These are phyloP conservation scores for Pachyseris speciosa DNA, from an alignment of 64 coral and sea anemone species.

Conservation along the genomic window DNA sequence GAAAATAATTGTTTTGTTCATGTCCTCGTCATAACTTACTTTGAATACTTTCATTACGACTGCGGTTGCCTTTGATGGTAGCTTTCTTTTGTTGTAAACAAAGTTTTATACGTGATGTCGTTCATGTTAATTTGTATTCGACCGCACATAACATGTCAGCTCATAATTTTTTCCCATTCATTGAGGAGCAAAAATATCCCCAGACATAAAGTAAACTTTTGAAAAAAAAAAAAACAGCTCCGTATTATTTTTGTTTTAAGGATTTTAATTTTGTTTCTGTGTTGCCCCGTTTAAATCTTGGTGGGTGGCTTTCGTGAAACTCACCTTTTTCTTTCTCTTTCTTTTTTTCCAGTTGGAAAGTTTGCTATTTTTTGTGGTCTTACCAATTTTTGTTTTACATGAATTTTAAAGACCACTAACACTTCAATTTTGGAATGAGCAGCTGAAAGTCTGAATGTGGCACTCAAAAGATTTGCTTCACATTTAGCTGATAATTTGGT, in stretches of 20 bases:
- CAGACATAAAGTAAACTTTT: not conserved
- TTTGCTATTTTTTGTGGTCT: not conserved
- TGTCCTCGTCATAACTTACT: not conserved
- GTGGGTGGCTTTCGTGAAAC: not conserved
- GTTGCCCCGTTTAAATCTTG: not conserved
- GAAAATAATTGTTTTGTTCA: not conserved
- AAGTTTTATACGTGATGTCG: slow-evolving; percentile 23
- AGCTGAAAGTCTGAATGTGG: slow-evolving; percentile 23
- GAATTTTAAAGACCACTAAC: not conserved
- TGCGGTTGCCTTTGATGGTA: slow-evolving; percentile 15
- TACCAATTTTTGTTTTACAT: not conserved
- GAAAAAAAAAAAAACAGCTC: not conserved
- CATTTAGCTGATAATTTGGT: not conserved
- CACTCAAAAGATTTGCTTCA: not conserved
- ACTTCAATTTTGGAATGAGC: not conserved
- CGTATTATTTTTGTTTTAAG: not conserved
- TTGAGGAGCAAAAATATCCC: not conserved
- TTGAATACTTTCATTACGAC: not conserved
- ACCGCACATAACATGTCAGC: not conserved
- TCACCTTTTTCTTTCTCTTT: too few species aligned
- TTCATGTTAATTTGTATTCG: not conserved
- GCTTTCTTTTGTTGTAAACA: not conserved
- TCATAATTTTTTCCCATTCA: not conserved
- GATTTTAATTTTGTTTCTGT: not conserved
- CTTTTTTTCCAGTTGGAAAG: not conserved